Evolutionary conservation across 2,113 vertebrate genomes (phyloP), one percentile per base, ranked within the genome.

Genomic region (Desmodus rotundus): DNA sequence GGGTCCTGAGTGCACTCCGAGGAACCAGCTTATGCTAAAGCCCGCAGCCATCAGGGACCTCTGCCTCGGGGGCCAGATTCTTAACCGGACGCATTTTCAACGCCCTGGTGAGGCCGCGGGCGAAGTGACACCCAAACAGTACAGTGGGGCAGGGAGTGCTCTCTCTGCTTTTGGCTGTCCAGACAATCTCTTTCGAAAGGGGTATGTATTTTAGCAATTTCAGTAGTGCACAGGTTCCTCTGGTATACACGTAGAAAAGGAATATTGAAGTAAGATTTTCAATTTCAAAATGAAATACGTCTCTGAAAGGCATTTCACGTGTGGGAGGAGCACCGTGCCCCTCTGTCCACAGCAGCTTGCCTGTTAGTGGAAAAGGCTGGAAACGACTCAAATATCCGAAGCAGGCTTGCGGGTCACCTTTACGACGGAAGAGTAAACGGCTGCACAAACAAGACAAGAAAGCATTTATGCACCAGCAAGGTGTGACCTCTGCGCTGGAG

Each of bases 341-440:
- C 14, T 72, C 38, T 28, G 8, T 1, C 24, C 26, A 19, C 9
- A 6, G n/a, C 8, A 31, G 33, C 41, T 2, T 8, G 0, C 5
- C 78, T 31, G 41, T 2, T 2, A 5, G 70, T 4, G 33, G n/a
- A 41, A 70, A 73, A 56, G 36, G 28, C 50, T 22, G 22, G 43
- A 72, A 43, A 31, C 7, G 33, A 77, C 7, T 45, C 38, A 38
- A 76, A 16, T 38, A 38, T 54, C 26, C 58, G 2, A 67, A 52
- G 7, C 0, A 24, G 43, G 11, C 8, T 1, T 10, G 10, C 0
- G 17, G 22, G 1, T 12, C 15, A 2, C 15, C 17, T 67, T 61
- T 28, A 8, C 2, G 8, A 56, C 0, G 36, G 38, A 20, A 56
- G 1, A 17, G 19, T 11, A n/a, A 61, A 43, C n/a, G 52, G 5